Evolutionary conservation across 2,888 invertebrate genomes (phyloP), one percentile per base, ranked within the genome.

Genomic region (Malachius bipustulatus): DNA sequence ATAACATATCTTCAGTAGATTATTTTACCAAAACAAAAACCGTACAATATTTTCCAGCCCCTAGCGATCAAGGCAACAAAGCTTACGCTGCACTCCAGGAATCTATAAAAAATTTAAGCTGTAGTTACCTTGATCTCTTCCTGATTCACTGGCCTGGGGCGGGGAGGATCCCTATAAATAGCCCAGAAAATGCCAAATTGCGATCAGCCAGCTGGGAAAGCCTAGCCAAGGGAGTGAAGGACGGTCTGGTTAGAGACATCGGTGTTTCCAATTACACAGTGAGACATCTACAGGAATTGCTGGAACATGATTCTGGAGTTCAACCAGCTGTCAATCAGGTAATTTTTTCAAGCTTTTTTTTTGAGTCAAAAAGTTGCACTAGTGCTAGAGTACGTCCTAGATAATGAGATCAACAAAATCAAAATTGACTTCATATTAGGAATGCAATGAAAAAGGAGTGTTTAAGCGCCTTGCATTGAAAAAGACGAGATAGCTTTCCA

Each of bases 141-240:
- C 63, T 89, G 32, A 79, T 89, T 39, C 85, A 88, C 55, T 87
- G 84, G 75, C 88, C 87, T 24, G 82, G 81, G 4, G 63, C 67
- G 13, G 63, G 69, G 9, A 69, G 71, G 27, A 47, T 70, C 24
- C 56, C 67, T 9, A 63, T 67, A 10, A 61, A 62, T 10, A 72
- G 75, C 49, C 48, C 62, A 2, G 61, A 63, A 14, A 78, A 82
- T 50, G 48, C 55, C n/a, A 55, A 63, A 35, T 50, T 75, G 9
- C 64, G 85, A 16, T 60, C 65, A 15, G 59, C 64, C 32, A 79
- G 80, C 32, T 89, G 87, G 87, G 53, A 62, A 33, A 70, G 71
- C 6, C 56, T 89, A 50, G 71, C 74, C 4, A 63, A 74, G 34
- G 62, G 81, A 1, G 69, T 76, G 42, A 67, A 73, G 33, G 63